Conservation (phyloP, 2,113 vertebrate genomes). For the Nannospalax galili region DNA sequence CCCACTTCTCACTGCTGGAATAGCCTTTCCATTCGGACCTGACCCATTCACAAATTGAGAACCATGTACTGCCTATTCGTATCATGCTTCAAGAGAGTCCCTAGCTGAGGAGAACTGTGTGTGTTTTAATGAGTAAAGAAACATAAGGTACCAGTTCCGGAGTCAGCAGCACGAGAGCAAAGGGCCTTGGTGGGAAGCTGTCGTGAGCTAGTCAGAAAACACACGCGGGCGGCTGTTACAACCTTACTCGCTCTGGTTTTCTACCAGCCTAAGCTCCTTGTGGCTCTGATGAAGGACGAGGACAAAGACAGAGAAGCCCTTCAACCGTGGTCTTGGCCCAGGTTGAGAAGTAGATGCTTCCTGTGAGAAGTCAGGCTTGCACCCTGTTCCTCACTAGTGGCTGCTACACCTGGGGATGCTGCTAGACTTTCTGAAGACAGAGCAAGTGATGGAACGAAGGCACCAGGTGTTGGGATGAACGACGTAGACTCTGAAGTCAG, state of each 20-base stretch:
- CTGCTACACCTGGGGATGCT: background rate
- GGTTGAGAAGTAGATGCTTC: background rate
- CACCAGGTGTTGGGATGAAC: background rate
- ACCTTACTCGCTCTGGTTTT: background rate
- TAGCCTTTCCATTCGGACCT: background rate
- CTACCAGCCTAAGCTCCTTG: background rate
- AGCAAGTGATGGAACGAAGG: background rate
- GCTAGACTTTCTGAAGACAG: background rate
- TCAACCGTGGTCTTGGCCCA: background rate
- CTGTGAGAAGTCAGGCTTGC: background rate
- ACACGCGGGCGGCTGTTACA: background rate
- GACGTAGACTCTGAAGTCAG: background rate
- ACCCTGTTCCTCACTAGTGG: background rate
- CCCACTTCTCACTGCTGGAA: background rate
- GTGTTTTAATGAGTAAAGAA: constrained; percentile 44
- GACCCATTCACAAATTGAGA: background rate
- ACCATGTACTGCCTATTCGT: background rate
- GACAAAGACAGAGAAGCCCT: background rate
- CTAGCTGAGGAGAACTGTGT: background rate
- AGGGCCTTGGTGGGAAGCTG: background rate
- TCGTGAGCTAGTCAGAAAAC: background rate
- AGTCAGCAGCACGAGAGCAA: background rate
- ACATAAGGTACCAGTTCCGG: background rate
- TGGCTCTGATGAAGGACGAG: background rate
- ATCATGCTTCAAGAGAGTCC: background rate